phyloP scores from a whole-genome alignment of 2,797 vertebrate genomes.

The Channa striata region DNA sequence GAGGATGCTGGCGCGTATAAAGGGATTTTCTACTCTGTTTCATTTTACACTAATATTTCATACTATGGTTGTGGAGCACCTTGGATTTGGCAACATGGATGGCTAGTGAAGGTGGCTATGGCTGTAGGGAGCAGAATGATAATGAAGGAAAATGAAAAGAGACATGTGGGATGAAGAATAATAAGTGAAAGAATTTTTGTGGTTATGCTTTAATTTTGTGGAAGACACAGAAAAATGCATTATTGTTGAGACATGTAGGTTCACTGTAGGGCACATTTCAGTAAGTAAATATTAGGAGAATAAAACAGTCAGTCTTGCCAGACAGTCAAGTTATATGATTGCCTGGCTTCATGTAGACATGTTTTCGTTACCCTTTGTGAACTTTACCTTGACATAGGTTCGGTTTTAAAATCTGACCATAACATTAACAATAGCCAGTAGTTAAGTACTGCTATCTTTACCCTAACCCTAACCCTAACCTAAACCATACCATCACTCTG shows the following conservation, averaged over 20 bases:
- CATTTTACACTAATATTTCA: slow-evolving; percentile 40
- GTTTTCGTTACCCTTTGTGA: too few species aligned
- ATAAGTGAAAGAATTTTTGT: slow-evolving; percentile 28
- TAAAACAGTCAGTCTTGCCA: too few species aligned
- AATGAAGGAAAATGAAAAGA: slow-evolving; percentile 42
- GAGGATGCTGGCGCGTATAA: slow-evolving; percentile 25
- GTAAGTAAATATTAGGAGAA: neutral
- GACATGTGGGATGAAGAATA: slow-evolving; percentile 29
- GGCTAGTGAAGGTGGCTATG: slow-evolving; percentile 29
- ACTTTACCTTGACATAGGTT: too few species aligned
- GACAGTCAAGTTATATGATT: too few species aligned
- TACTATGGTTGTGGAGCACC: slow-evolving; percentile 42
- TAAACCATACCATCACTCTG: too few species aligned
- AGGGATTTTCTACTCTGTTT: slow-evolving; percentile 36
- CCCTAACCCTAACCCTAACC: too few species aligned
- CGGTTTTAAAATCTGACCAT: too few species aligned
- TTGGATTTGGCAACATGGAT: slow-evolving; percentile 25
- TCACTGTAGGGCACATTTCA: slow-evolving; percentile 58
- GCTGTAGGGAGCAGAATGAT: slow-evolving; percentile 38
- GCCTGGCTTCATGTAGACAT: too few species aligned
- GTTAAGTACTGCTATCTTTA: too few species aligned
- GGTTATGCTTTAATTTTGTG: slow-evolving; percentile 63
- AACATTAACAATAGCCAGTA: too few species aligned
- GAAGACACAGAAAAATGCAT: too few species aligned
- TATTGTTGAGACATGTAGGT: slow-evolving; percentile 50